Conservation (phyloP, 2,888 invertebrate species). For the Cyclophora albipunctata region DNA sequence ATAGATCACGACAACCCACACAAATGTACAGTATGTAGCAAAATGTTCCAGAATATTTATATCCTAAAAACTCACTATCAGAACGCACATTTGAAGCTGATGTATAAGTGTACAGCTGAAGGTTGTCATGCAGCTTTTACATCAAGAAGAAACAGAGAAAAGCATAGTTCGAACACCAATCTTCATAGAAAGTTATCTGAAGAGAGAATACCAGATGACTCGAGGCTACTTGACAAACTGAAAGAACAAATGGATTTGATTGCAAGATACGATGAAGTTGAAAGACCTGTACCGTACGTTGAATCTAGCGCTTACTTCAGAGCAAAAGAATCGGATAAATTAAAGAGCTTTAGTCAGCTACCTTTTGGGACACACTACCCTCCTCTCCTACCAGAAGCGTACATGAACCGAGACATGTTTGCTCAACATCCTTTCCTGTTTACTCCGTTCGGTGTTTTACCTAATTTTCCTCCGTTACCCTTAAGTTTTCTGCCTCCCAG, state of each 20-base stretch:
- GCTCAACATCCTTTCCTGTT: constrained; percentile 65
- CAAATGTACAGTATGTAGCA: constrained; percentile 93
- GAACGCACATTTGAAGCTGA: constrained; percentile 94
- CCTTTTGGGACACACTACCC: constrained; percentile 53
- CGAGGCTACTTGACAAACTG: constrained; percentile 71
- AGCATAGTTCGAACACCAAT: constrained; percentile 93
- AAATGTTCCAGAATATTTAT: constrained; percentile 94
- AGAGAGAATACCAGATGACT: constrained; percentile 58
- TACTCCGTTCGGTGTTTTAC: constrained; percentile 66
- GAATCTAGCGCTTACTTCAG: constrained; percentile 68
- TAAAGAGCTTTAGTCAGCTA: constrained; percentile 45
- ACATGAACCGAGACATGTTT: constrained; percentile 60
- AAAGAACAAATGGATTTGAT: constrained; percentile 87
- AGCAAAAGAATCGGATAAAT: constrained; percentile 53
- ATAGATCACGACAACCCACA: constrained; percentile 94
- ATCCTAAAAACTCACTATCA: constrained; percentile 96
- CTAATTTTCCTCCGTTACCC: constrained; percentile 64
- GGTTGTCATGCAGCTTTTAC: constrained; percentile 97
- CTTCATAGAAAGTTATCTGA: constrained; percentile 91
- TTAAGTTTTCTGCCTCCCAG: constrained; percentile 62
- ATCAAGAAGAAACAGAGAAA: constrained; percentile 92
- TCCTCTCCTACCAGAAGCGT: constrained; percentile 53
- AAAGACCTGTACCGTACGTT: constrained; percentile 74
- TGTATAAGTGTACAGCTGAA: constrained; percentile 96
- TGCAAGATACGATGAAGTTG: constrained; percentile 84